These are phyloP conservation scores for Papilio polytes DNA, from an alignment of 1,140 invertebrate species.

Conservation along the genomic window DNA sequence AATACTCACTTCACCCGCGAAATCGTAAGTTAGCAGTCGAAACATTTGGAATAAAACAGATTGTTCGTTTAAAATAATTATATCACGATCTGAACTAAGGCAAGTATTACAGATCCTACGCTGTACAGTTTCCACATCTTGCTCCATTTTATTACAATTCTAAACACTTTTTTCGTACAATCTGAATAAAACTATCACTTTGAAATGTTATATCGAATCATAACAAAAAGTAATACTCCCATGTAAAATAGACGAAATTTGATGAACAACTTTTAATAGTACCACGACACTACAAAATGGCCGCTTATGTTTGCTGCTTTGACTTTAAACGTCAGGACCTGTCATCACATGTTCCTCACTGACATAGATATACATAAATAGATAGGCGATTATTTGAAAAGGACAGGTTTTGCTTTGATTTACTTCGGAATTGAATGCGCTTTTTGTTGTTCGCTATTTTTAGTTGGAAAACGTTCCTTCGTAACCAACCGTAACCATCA, in stretches of 20 bases:
- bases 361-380: too few relatives aligned
- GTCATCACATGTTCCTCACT: too few relatives aligned
- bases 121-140: constrained; percentile 66
- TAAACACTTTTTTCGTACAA: constrained; percentile 49
- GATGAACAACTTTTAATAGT: constrained; percentile 64
- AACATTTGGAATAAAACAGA: constrained; percentile 66
- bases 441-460: too few relatives aligned
- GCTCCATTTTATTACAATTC: constrained; percentile 66
- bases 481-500: too few relatives aligned
- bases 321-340: background rate
- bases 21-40: constrained; percentile 70
- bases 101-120: constrained; percentile 69
- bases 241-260: constrained; percentile 82
- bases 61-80: constrained; percentile 62
- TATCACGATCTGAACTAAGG: constrained; percentile 70
- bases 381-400: too few relatives aligned
- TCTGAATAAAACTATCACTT: constrained; percentile 53
- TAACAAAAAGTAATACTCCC: constrained; percentile 82
- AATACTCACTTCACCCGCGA: constrained; percentile 73
- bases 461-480: too few relatives aligned
- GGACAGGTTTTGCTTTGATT: too few relatives aligned
- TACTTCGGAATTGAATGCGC: too few relatives aligned
- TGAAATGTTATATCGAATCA: constrained; percentile 68
- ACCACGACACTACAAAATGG: constrained; percentile 82
- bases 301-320: constrained; percentile 58